phyloP scores from a whole-genome alignment of 1,140 invertebrate genomes.

The Stenopsyche tienmushanensis region DNA sequence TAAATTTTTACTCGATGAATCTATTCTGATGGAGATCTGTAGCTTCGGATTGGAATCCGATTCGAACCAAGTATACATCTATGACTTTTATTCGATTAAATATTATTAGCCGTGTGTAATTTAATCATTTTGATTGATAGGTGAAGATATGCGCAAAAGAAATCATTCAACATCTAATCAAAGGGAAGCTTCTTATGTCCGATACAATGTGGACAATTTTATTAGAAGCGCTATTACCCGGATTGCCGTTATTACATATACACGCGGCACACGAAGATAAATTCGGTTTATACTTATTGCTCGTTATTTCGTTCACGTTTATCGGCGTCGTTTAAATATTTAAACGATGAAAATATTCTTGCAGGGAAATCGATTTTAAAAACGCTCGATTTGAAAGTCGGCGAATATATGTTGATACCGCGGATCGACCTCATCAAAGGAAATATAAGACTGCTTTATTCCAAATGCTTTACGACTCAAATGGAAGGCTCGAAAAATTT shows the following conservation, averaged over 20 bases:
- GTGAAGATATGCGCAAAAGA: constrained; percentile 59
- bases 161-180: constrained; percentile 62
- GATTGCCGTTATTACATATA: constrained; percentile 55
- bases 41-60: constrained; percentile 59
- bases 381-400: constrained; percentile 63
- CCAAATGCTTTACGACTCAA: constrained; percentile 48
- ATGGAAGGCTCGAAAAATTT: constrained; percentile 47
- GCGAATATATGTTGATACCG: constrained; percentile 55
- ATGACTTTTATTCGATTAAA: constrained; percentile 1
- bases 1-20: constrained; percentile 57
- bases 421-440: constrained; percentile 53
- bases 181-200: constrained; percentile 60
- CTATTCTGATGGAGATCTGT: constrained; percentile 64
- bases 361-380: constrained; percentile 59
- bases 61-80: neutral
- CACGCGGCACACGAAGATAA: constrained; percentile 51
- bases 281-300: constrained; percentile 43
- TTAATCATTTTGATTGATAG: constrained; percentile 43
- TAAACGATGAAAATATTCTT: constrained; percentile 5
- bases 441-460: constrained; percentile 47
- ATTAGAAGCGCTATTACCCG: constrained; percentile 58
- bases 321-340: constrained; percentile 41
- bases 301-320: constrained; percentile 48
- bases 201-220: constrained; percentile 60
- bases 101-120: neutral